phyloP scores from a whole-genome alignment of 35 echinoderm and acorn worm genomes.

The Strongylocentrotus purpuratus region DNA sequence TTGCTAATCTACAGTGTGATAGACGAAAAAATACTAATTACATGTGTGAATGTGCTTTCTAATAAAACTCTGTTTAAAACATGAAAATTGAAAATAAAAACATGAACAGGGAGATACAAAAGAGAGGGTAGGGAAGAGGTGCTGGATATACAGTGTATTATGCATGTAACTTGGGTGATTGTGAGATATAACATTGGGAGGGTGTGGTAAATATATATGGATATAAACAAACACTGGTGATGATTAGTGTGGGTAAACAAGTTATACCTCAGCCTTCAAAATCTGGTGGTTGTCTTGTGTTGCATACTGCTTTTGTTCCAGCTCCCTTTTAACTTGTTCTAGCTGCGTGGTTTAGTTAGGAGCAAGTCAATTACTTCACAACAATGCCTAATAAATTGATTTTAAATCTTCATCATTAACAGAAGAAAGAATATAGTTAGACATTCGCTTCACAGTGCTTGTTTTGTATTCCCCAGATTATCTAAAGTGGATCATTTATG shows the following conservation, averaged over 20 bases:
- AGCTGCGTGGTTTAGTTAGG: slow-evolving; percentile 53
- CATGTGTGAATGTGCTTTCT: too few relatives aligned
- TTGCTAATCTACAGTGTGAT: not conserved
- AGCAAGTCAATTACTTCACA: slow-evolving; percentile 26
- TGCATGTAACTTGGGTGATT: not conserved
- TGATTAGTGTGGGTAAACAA: not conserved
- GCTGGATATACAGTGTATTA: not conserved
- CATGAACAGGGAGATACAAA: not conserved
- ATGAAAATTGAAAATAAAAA: not conserved
- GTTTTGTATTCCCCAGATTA: not conserved
- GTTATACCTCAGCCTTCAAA: slow-evolving; percentile 74
- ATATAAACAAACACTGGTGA: not conserved
- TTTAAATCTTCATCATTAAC: not conserved
- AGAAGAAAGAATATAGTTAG: too few relatives aligned
- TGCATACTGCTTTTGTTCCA: slow-evolving; percentile 61
- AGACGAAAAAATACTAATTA: not conserved
- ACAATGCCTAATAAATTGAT: not conserved
- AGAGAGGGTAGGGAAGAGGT: not conserved
- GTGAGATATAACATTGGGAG: not conserved
- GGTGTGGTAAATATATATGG: not conserved
- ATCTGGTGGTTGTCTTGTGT: slow-evolving; percentile 79
- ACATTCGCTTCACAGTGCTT: not conserved
- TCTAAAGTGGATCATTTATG: not conserved
- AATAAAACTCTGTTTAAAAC: not conserved
- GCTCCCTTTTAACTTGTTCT: slow-evolving; percentile 59